Evolutionary conservation across 2,113 vertebrate species (phyloP), one percentile per base, ranked within the genome.

Genomic region (Benitochromis conjunctus): DNA sequence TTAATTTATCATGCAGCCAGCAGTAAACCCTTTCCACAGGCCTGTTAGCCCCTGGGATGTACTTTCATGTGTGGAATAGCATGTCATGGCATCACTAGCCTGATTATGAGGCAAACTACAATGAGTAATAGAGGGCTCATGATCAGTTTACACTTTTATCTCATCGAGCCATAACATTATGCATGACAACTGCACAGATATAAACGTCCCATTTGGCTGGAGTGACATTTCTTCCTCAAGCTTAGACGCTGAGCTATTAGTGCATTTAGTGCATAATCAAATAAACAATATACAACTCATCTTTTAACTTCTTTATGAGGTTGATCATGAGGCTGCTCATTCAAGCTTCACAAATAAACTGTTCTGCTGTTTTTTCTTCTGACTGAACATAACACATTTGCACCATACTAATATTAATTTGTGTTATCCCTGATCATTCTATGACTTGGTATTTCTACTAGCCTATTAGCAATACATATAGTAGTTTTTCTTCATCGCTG

Each of bases 61-160:
- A 41, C 78, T 57, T 58, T 57, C 38, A 53, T 38, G 46, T 53
- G 29, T 34, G 46, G 46, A 51, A 34, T 11, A 51, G 46, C 16
- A 19, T 24, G 6, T 64, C 29, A 53, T 38, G 79, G 43, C 29
- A 53, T 81, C 57, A 34, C 41, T 16, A 62, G 57, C 79, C 24
- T 64, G 38, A 81, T 38, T 54, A 81, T 53, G 31, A 66, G 29
- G 29, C 48, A 6, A 54, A 54, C 31, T 66, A 29, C 31, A 54
- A 66, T 55, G 36, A 80, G 54, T 29, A 58, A 80, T 58, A 54
- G n/a, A 69, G 2, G 24, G 31, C 36, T 55, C 34, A 4, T 43
- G 62, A 38, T 71, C 48, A 54, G 62, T 29, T 55, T 24, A 82
- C 36, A 82, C 24, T 55, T 55, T 69, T 24, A 71, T 55, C 36